These are phyloP conservation scores for human DNA, from an alignment of 2,113 vertebrate species.

Conservation along the genomic window DNA sequence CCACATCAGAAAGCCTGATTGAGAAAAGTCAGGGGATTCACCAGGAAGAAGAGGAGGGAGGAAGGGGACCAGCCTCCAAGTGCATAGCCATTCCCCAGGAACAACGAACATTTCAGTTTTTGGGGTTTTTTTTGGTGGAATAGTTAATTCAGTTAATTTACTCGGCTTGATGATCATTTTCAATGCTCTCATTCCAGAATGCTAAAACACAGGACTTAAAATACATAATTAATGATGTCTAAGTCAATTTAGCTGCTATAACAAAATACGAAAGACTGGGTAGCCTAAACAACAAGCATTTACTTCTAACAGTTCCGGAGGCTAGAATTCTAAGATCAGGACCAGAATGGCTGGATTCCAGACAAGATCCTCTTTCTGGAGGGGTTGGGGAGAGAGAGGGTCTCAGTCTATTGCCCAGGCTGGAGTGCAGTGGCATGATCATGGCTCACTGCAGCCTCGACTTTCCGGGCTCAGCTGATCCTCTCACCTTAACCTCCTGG, in stretches of 20 bases:
- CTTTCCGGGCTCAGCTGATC: no score
- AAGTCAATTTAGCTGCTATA: background rate
- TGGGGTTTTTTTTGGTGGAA: background rate
- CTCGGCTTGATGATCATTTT: background rate
- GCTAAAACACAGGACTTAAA: background rate
- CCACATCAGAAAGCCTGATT: background rate
- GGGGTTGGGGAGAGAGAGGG: no score
- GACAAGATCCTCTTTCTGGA: no score
- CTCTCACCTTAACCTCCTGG: no score
- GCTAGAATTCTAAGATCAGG: background rate
- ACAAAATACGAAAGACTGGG: background rate
- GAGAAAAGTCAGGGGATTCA: background rate
- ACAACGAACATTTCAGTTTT: fast-evolving
- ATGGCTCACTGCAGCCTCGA: no score
- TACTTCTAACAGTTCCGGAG: background rate
- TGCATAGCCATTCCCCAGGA: background rate
- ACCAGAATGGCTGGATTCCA: no score
- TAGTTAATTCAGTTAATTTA: background rate
- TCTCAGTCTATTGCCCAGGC: no score
- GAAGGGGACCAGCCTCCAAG: background rate
- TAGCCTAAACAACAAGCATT: background rate
- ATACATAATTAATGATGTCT: background rate
- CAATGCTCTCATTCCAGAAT: background rate
- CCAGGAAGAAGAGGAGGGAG: background rate
- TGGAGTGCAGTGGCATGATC: no score